A percentile compares a stretch with the other conserved stretches of the same genome.
Conservation (phyloP, 2,888 invertebrate genomes). For the Campoletis raptor region DNA sequence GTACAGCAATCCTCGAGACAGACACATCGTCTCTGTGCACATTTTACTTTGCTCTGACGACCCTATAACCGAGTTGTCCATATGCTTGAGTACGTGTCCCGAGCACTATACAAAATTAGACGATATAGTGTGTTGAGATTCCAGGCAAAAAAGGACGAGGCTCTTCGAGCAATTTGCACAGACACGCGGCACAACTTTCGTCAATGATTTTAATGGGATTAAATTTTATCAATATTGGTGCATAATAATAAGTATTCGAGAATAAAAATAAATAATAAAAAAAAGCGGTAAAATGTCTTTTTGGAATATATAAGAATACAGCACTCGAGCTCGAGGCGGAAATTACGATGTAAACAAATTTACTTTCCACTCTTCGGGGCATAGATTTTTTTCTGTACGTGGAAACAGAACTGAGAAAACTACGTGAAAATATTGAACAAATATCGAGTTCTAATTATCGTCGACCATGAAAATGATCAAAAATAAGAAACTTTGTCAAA, state of each 20-base stretch:
- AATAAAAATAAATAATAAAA: not conserved
- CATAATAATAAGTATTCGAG: not conserved
- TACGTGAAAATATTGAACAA: too few species aligned
- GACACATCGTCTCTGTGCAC: slow-evolving; percentile 43
- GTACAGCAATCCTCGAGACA: slow-evolving; percentile 43
- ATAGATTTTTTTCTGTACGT: too few species aligned
- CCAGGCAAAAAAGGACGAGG: not conserved
- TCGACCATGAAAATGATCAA: too few species aligned
- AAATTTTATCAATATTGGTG: not conserved
- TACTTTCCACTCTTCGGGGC: too few species aligned
- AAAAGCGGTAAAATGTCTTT: too few species aligned
- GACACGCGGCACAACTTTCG: not conserved
- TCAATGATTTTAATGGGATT: not conserved
- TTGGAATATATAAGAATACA: too few species aligned
- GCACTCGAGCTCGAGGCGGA: too few species aligned
- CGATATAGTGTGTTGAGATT: not conserved
- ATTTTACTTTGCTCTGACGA: slow-evolving; percentile 57
- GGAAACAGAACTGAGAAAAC: too few species aligned
- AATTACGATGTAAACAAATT: too few species aligned
- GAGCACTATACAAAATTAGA: slow-evolving; percentile 50
- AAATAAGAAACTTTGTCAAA: too few species aligned
- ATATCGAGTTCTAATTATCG: too few species aligned
- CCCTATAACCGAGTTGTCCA: slow-evolving; percentile 49
- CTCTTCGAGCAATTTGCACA: not conserved
- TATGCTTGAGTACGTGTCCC: slow-evolving; percentile 28